A percentile compares a stretch with the other conserved stretches of the same genome.
Evolutionary conservation across 1,140 invertebrate species (phyloP).

Genomic region (Nebria ingens): DNA sequence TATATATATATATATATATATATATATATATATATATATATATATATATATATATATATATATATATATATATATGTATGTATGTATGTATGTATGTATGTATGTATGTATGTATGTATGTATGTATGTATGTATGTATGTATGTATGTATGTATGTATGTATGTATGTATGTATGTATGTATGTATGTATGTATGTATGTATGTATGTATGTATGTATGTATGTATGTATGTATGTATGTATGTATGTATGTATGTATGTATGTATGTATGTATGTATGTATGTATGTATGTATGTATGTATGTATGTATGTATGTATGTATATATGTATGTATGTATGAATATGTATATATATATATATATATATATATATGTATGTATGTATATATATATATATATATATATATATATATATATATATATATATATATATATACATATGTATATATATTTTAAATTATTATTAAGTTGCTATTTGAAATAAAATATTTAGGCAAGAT

Average conservation of each 20-base stretch:
- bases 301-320: background rate
- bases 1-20: background rate
- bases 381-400: slow-evolving; percentile 6
- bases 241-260: background rate
- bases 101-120: background rate
- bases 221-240: background rate
- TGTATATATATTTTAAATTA: background rate
- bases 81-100: background rate
- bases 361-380: background rate
- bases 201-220: background rate
- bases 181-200: background rate
- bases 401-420: background rate
- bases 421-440: slow-evolving; percentile 5
- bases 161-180: slow-evolving; percentile 7
- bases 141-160: background rate
- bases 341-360: background rate
- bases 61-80: background rate
- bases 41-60: slow-evolving; percentile 1
- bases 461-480: too few species aligned
- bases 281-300: background rate
- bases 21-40: background rate
- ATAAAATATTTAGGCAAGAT: background rate
- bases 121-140: background rate
- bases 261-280: background rate
- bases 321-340: background rate